Evolutionary conservation across 2,797 vertebrate species (phyloP), one percentile per base, ranked within the genome.

Genomic region (Megaceryle alcyon): DNA sequence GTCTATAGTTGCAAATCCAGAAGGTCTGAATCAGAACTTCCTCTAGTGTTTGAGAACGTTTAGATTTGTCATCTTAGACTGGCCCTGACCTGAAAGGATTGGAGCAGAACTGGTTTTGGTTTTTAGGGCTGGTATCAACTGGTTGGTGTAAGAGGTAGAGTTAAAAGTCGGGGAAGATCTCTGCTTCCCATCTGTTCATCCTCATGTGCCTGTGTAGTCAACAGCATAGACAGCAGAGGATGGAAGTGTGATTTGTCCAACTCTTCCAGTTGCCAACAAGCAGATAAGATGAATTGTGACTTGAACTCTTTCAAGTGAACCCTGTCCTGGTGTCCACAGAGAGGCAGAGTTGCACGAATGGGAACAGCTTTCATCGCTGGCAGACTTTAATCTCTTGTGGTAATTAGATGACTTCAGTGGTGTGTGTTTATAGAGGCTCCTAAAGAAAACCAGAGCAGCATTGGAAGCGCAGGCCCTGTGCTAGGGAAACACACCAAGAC

Each of bases 1-100:
- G 54, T 59, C 73, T 43, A 0, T 23, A 68, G 79, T 54, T 80
- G 37, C 82, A 86, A 94, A 94, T 66, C 73, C 53, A 69, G 29
- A 56, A 25, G 35, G n/a, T 20, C 31, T 87, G 84, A 90, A 75
- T 85, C 81, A 92, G 81, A 89, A 68, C 48, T 82, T 94, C 83
- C 43, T 77, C 39, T 22, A 12, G 31, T 8, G 25, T 61, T 76
- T 77, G 83, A 43, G 51, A 70, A 41, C n/a, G 13, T 53, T 89
- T 53, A 54, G 48, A 80, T 88, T 90, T 93, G 83, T 77, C 93
- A 85, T 71, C 53, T 33, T 37, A 25, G 75, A 26, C 31, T 10
- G 70, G 66, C 51, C 78, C 44, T 82, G 66, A 33, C 46, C 63
- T 69, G 57, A 84, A 89, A 35, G 60, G 53, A 16, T 18, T 86